Conservation (phyloP, 2,888 invertebrate genomes). For the Pachydiplax longipennis region DNA sequence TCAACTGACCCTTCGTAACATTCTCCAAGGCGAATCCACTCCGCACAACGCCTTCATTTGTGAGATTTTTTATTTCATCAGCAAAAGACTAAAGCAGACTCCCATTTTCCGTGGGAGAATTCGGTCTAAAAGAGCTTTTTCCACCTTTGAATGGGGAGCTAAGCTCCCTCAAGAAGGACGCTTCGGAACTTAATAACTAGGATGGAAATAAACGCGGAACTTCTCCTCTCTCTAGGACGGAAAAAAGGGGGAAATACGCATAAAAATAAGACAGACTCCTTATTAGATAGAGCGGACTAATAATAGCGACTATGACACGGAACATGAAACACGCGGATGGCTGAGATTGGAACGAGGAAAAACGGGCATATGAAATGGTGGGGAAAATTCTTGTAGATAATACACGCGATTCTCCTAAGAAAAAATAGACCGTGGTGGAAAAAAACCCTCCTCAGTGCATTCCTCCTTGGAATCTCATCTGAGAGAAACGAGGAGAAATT, state of each 20-base stretch:
- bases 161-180: too few species aligned
- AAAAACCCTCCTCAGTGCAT: not conserved
- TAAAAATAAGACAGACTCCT: not conserved
- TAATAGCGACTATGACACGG: not conserved
- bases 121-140: too few species aligned
- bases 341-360: not conserved
- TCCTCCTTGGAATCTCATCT: not conserved
- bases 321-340: not conserved
- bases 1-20: too few species aligned
- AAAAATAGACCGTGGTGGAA: not conserved
- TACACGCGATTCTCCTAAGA: not conserved
- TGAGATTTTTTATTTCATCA: too few species aligned
- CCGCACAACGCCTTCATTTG: too few species aligned
- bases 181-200: not conserved
- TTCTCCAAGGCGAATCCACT: too few species aligned
- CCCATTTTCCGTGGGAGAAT: too few species aligned
- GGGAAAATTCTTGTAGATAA: not conserved
- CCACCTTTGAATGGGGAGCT: too few species aligned
- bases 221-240: not conserved
- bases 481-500: not conserved
- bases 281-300: not conserved
- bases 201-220: not conserved
- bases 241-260: not conserved
- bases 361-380: not conserved
- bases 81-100: too few species aligned